Conservation (phyloP, 2,797 vertebrate genomes). For the Avahi laniger region DNA sequence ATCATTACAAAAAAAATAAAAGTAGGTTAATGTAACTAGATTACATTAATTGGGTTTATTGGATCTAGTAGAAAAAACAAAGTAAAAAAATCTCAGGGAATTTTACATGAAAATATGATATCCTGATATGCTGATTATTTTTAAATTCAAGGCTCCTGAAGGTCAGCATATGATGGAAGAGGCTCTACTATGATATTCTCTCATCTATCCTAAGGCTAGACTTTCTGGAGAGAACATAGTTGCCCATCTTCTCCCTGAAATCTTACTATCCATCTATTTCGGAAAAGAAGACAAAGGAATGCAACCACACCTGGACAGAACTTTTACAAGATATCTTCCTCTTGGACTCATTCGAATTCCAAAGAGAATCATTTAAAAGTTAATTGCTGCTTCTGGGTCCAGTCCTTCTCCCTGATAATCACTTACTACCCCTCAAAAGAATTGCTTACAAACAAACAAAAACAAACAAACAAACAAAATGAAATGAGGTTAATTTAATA, state of each 20-base stretch:
- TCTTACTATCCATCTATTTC: neutral
- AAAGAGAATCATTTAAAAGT: neutral
- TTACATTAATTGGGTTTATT: neutral
- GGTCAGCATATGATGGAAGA: no score
- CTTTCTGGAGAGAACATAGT: neutral
- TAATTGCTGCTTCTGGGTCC: neutral
- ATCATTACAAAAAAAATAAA: neutral
- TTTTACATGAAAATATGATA: neutral
- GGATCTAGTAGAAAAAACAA: neutral
- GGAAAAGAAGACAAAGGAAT: neutral
- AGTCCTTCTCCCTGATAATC: neutral
- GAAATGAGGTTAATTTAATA: no score
- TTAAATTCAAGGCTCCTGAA: neutral
- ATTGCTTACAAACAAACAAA: neutral
- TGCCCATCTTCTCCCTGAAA: neutral
- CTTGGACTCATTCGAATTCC: neutral
- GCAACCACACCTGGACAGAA: neutral
- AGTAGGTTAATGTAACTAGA: neutral
- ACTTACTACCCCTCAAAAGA: neutral
- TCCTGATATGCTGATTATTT: neutral
- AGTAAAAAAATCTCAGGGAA: neutral
- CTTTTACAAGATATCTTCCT: neutral
- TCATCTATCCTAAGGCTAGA: neutral
- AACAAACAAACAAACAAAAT: no score
- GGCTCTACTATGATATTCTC: neutral